Evolutionary conservation across 1,140 invertebrate species (phyloP).

Genomic region (Lordiphosa mommai): DNA sequence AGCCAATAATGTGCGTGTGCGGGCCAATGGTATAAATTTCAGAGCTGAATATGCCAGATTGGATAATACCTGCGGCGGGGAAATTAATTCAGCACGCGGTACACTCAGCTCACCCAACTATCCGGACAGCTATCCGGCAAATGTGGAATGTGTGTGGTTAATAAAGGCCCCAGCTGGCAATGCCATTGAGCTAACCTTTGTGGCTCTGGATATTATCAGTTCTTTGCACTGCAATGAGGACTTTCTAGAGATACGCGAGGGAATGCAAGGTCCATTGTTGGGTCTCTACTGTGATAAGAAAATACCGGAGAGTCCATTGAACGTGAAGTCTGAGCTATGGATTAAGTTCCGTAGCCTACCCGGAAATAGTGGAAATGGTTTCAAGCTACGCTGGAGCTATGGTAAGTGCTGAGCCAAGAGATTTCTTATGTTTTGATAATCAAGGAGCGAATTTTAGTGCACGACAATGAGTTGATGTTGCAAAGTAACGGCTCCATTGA

Average conservation of each 20-base stretch:
- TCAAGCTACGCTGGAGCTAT: conserved; percentile 87
- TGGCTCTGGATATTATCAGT: conserved; percentile 83
- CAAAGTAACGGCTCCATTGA: conserved; percentile 83
- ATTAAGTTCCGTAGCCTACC: conserved; percentile 89
- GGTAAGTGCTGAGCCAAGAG: conserved; percentile 74
- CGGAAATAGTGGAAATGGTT: conserved; percentile 85
- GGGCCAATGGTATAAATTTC: conserved; percentile 32
- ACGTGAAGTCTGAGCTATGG: conserved; percentile 84
- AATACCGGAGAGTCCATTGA: conserved; percentile 82
- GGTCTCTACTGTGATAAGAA: conserved; percentile 86
- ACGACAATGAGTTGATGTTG: conserved; percentile 42
- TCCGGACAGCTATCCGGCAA: conserved; percentile 87
- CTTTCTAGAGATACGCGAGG: conserved; percentile 89
- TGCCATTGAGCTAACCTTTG: conserved; percentile 84
- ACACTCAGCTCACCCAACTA: conserved; percentile 88
- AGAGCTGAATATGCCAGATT: conserved; percentile 38
- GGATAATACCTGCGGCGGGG: conserved; percentile 85
- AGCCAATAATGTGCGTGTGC: conserved; percentile 30
- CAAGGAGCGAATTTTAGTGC: conserved; percentile 26
- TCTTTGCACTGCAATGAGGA: conserved; percentile 90
- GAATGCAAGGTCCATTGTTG: conserved; percentile 82
- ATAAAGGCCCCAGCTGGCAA: conserved; percentile 85
- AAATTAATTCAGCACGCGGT: conserved; percentile 83
- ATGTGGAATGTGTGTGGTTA: conserved; percentile 89
- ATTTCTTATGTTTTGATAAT: neutral